Conservation (phyloP, 2,797 vertebrate species). For the Phataginus tetradactyla region DNA sequence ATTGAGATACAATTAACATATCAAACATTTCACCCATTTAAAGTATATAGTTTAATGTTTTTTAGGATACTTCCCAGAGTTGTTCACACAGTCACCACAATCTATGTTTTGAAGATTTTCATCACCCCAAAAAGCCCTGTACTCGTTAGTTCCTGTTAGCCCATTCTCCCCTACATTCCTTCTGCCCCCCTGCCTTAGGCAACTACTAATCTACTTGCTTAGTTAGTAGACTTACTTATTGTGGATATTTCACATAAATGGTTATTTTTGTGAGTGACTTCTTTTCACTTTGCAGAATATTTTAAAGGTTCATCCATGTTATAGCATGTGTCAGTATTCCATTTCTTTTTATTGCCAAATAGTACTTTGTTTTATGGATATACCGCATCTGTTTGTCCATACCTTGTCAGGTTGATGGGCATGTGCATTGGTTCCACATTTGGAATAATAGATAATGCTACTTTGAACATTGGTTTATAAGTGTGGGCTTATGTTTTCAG, state of each 20-base stretch:
- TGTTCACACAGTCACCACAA: not conserved
- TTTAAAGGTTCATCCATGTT: conserved; percentile 5
- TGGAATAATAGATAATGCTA: not conserved
- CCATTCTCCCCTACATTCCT: not conserved
- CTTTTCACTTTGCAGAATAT: not conserved
- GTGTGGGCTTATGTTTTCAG: not conserved
- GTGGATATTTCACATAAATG: not conserved
- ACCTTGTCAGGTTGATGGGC: not conserved
- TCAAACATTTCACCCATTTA: not conserved
- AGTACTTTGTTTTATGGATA: not conserved
- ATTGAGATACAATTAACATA: not conserved
- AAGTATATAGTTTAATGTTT: not conserved
- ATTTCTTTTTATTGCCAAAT: conserved; percentile 34
- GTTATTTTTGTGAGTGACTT: not conserved
- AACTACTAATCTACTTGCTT: not conserved
- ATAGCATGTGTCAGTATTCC: not conserved
- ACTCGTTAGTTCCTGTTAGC: not conserved
- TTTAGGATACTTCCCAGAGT: not conserved
- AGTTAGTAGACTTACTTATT: not conserved
- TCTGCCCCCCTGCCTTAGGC: not conserved
- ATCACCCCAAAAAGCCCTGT: not conserved
- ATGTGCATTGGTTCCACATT: not conserved
- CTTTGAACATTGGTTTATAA: not conserved
- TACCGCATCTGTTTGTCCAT: not conserved
- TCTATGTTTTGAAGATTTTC: not conserved